Conservation (phyloP, 2,888 invertebrate genomes). For the Oligia strigilis region DNA sequence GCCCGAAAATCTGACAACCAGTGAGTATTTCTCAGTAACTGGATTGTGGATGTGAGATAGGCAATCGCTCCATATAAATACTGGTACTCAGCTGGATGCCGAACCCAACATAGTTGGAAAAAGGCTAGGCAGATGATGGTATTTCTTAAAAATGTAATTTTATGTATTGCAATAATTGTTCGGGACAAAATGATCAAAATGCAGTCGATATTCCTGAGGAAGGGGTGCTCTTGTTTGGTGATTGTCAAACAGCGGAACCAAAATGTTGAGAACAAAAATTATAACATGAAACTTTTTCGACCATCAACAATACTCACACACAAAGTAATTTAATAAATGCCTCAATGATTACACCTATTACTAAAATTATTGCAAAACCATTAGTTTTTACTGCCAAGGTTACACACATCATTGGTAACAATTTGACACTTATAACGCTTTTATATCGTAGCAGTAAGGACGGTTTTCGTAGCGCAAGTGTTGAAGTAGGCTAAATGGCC, state of each 20-base stretch:
- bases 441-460: not conserved
- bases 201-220: not conserved
- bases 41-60: no score
- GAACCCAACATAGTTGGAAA: no score
- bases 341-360: conserved; percentile 33
- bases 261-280: not conserved
- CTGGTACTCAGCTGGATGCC: no score
- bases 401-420: not conserved
- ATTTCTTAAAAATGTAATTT: no score
- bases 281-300: not conserved
- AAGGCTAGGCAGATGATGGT: no score
- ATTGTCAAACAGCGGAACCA: not conserved
- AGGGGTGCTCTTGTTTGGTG: not conserved
- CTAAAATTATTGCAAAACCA: conserved; percentile 21
- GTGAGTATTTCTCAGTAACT: no score
- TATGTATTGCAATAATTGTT: no score
- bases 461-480: not conserved
- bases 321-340: conserved; percentile 34
- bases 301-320: not conserved
- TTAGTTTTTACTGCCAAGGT: conserved; percentile 8
- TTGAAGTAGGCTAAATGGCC: not conserved
- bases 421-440: not conserved
- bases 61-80: no score
- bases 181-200: not conserved
- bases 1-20: no score